Evolutionary conservation across 1,140 invertebrate species (phyloP).

Genomic region (Pseudomyrmex flavicornis): DNA sequence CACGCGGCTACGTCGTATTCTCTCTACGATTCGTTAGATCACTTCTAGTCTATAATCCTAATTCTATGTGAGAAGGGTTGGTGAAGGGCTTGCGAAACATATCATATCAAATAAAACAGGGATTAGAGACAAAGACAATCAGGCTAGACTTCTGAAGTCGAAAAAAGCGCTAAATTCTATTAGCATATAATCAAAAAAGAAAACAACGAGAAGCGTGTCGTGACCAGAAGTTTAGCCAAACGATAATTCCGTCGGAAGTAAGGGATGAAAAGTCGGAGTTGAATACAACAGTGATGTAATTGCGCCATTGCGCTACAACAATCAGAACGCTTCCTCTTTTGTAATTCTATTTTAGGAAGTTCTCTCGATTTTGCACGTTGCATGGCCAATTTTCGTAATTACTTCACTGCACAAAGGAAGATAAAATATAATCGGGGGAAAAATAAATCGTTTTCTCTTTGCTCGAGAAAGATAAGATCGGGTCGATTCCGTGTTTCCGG

Average conservation of each 20-base stretch:
- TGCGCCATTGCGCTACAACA: constrained; percentile 1
- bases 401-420: constrained; percentile 24
- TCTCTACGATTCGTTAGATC: constrained; percentile 63
- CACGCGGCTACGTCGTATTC: constrained; percentile 55
- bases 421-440: constrained; percentile 36
- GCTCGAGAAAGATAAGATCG: constrained; percentile 57
- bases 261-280: neutral
- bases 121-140: neutral
- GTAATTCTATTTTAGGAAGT: neutral
- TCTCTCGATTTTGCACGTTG: constrained; percentile 11
- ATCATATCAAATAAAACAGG: constrained; percentile 21
- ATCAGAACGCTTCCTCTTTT: no score
- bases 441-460: constrained; percentile 67
- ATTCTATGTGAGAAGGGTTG: constrained; percentile 71
- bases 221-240: constrained; percentile 31
- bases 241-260: neutral
- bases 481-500: constrained; percentile 72
- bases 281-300: constrained; percentile 14
- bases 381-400: constrained; percentile 14
- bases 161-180: no score
- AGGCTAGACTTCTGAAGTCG: constrained; percentile 18
- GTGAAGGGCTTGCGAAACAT: constrained; percentile 68
- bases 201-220: neutral
- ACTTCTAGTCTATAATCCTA: constrained; percentile 69
- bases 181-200: no score